Evolutionary conservation across 2,113 vertebrate genomes (phyloP), one percentile per base, ranked within the genome.

Genomic region (Pontoporia blainvillei): DNA sequence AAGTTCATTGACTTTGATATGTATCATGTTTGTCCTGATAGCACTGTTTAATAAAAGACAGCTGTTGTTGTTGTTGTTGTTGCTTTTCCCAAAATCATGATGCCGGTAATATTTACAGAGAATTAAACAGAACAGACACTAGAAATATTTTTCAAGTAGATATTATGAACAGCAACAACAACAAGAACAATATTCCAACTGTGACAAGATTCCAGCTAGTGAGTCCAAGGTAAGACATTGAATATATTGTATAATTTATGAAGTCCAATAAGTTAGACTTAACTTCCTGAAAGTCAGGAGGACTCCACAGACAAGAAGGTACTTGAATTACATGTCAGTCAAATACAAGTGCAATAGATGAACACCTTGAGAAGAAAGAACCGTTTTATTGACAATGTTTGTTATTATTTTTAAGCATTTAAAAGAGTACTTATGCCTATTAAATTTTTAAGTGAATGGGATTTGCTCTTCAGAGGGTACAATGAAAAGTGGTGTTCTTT

Each of bases 131-230:
- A 90, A 62, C 23, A 34, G 61, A 76, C 3, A 86, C 15, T 62
- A 89, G 31, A 95, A 95, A 95, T 96, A 72, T 79, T 86, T 94
- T 95, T 75, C 17, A 95, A 52, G 54, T 92, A 90, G n/a, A 25
- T 94, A 34, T 93, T 83, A 87, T 17, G 29, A 89, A 46, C 9
- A 82, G 18, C 3, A 81, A 46, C 20, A 85, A 54, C 20, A 92
- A 89, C 84, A 88, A 90, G 54, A 64, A 49, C 13, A 72, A 34
- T 83, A 13, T 61, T 90, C 36, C 36, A 75, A 44, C 36, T 72
- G 8, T 27, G 69, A 2, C 59, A 61, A 81, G 62, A 95, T 18
- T 6, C 4, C 8, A 46, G 41, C 14, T 79, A 81, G 15, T 81
- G 36, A 23, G 31, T 88, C 34, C 41, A 85, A 88, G n/a, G 79